Base-by-base conservation (phyloP, 1,140 invertebrate genomes). In the Odontomachus brunneus region DNA sequence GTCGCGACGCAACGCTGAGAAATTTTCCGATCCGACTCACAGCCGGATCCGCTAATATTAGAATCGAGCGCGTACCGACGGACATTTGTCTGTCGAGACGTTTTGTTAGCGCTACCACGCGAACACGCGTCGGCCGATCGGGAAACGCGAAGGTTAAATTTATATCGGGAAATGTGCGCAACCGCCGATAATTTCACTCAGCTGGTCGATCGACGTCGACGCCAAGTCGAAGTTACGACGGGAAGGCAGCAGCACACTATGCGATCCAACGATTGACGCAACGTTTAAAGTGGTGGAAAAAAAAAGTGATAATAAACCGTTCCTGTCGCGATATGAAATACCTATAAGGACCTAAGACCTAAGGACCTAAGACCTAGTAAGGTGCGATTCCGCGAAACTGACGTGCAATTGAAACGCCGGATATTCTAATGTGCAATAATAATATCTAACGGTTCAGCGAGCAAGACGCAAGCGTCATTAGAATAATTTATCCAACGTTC, bases 21-120 rank as follows among this genome's bases (percentile, higher is more conserved):
- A 89, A 89, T 84, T 88, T 89, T 89, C 88, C 82, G 84, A 89
- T 89, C 81, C 19, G 72, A 24, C 63, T 51, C 78, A 66, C 55
- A n/a, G 26, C 17, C 24, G 55, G 55, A 29, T 12, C 57, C 48
- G 60, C 87, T 88, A 88, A 88, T 88, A 88, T 88, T 88, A 88
- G 87, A 88, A 80, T 80, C 49, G 86, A 85, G 83, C 75, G 75
- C 67, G 74, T 71, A 85, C 72, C 74, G 48, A 67, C 67, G 48
- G 2, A 5, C 29, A 5, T 85, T 88, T 83, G 9, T 44, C 71
- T 51, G 44, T 55, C 14, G 51, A 22, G 15, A 15, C 24, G 72
- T 83, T 85, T 88, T 88, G 74, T 87, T 74, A 82, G 80, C 49
- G 69, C 69, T 53, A 55, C 51, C 29, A 60, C 82, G 24, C 51